Conservation (phyloP, 1,140 invertebrate genomes). For the Zaprionus vittiger region DNA sequence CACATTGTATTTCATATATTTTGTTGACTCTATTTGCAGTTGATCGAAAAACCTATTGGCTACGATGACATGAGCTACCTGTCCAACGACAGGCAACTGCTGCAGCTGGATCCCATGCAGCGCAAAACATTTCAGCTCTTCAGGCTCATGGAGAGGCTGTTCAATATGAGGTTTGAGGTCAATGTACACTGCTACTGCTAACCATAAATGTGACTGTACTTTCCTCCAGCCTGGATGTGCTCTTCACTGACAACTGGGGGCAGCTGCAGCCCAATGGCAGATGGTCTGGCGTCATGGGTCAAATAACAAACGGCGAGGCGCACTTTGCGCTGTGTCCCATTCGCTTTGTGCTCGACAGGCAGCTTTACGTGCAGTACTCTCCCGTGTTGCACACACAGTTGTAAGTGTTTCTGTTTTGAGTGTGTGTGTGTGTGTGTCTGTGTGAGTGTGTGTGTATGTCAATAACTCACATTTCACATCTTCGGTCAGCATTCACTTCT, state of each 20-base stretch:
- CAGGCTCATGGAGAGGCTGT: conserved; percentile 83
- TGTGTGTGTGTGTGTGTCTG: background rate
- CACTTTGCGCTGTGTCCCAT: conserved; percentile 85
- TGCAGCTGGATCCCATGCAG: conserved; percentile 85
- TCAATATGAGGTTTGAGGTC: conserved; percentile 85
- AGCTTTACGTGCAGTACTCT: conserved; percentile 84
- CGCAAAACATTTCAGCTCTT: conserved; percentile 85
- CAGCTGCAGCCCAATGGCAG: conserved; percentile 84
- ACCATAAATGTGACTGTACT: background rate
- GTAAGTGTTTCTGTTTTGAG: conserved; percentile 52
- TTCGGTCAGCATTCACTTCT: conserved; percentile 76
- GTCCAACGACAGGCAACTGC: conserved; percentile 45
- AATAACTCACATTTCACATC: conserved; percentile 4
- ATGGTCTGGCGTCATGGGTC: conserved; percentile 85
- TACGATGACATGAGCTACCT: conserved; percentile 59
- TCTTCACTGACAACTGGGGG: conserved; percentile 85
- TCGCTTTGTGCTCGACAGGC: conserved; percentile 84
- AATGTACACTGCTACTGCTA: background rate
- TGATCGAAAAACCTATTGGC: conserved; percentile 60
- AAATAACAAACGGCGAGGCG: conserved; percentile 82
- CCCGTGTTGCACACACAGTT: conserved; percentile 83
- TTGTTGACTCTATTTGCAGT: conserved; percentile 27
- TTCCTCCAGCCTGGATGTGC: conserved; percentile 81
- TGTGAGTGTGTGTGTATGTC: background rate
- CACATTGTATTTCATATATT: background rate